Evolutionary conservation across 2,797 vertebrate species (phyloP), one percentile per base, ranked within the genome.

Genomic region (Champsocephalus esox): DNA sequence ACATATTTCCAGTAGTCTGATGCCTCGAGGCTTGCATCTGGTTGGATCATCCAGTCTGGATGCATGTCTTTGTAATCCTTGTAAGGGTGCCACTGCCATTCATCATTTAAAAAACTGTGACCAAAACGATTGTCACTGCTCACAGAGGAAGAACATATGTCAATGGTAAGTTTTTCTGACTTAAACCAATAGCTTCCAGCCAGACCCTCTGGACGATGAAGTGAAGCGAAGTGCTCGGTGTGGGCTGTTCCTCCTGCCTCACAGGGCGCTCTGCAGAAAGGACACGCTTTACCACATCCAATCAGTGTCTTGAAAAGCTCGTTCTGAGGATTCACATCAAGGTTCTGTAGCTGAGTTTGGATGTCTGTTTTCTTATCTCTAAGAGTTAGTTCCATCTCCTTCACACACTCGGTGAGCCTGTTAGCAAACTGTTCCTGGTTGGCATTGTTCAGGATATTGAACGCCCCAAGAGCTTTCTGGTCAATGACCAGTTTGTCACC

Each of bases 1-100:
- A 95, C 86, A 79, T 93, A 94, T 84, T 95, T 95, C 94, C 94
- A 95, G 83, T 93, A 95, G 68, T 95, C 88, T 24, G 94, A 92
- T 21, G 90, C 88, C 14, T 92, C 0, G 1, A 91, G 80, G 28
- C 84, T 93, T 11, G 0, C 0, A 24, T 95, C 94, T 3, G 93
- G 82, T 11, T 70, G 21, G n/a, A 95, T 95, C 21, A 24, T 16
- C 94, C 95, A 95, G 44, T 90, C 21, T 2, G 87, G 79, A 14
- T 50, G 92, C 13, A 90, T 66, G 0, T 70, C 38, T 8, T 4
- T 70, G 43, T 95, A 95, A 0, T 5, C 0, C 54, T 94, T 95
- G 24, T 65, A 94, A 6, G 86, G 91, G 8, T 93, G 79, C 0
- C 24, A 28, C 3, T 93, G 79, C 0, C 24, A 3, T 28, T 3